Evolutionary conservation across 2,113 vertebrate species (phyloP).

Genomic region (Genyomyrus donnyi): DNA sequence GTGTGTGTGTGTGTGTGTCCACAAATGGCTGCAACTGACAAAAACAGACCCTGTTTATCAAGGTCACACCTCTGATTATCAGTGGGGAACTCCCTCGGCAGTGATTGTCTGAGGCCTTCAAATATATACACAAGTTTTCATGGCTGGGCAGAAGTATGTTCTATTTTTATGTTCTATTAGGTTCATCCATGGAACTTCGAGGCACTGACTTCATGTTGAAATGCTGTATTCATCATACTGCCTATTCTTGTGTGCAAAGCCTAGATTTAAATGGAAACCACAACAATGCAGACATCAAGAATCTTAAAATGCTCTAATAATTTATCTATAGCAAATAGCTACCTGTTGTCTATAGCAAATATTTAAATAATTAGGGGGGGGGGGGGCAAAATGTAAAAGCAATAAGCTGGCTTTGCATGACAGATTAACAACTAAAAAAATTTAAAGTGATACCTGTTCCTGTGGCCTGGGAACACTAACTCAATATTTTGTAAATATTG

Average conservation of each 20-base stretch:
- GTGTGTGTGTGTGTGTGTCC: neutral
- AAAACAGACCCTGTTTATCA: neutral
- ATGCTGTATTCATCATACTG: neutral
- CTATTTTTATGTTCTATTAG: neutral
- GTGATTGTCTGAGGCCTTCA: neutral
- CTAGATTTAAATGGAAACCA: neutral
- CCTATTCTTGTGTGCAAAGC: neutral
- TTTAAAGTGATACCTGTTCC: neutral
- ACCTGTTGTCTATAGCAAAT: neutral
- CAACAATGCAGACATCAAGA: neutral
- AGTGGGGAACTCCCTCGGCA: neutral
- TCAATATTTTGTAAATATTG: neutral
- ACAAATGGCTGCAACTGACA: neutral
- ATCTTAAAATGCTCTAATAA: neutral
- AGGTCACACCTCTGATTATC: neutral
- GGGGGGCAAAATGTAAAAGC: neutral
- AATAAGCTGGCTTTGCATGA: neutral
- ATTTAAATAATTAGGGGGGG: neutral
- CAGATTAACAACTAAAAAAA: neutral
- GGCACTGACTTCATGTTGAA: neutral
- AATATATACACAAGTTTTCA: neutral
- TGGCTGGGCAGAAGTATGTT: neutral
- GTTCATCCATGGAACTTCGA: neutral
- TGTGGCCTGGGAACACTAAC: neutral
- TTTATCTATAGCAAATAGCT: too few relatives aligned